phyloP scores from a whole-genome alignment of 92 coral and sea anemone species.

The Galaxea fascicularis region DNA sequence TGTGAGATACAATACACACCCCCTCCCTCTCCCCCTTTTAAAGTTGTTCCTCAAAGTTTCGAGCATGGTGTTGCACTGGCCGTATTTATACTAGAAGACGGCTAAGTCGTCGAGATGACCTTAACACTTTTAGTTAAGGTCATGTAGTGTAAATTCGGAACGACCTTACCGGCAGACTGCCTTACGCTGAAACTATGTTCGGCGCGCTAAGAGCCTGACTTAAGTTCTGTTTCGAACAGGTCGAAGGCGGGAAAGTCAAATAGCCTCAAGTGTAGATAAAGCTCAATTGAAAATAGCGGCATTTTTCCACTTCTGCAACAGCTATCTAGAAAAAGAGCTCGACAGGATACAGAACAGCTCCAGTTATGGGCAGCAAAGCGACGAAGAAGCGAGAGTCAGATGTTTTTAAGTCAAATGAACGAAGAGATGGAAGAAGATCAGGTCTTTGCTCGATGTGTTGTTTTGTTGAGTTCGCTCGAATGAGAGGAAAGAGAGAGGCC shows the following conservation, averaged over 20 bases:
- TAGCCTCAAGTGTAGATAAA: conserved; percentile 7
- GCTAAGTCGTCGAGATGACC: background rate
- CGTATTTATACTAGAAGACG: background rate
- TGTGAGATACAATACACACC: too few relatives aligned
- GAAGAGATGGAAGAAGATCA: background rate
- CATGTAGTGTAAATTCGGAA: too few relatives aligned
- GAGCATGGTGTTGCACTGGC: too few relatives aligned
- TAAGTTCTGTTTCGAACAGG: conserved; percentile 13
- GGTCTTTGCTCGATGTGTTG: background rate
- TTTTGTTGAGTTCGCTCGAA: conserved; percentile 11
- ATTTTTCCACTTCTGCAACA: conserved; percentile 4
- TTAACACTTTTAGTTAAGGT: background rate
- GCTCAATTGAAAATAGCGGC: conserved; percentile 5
- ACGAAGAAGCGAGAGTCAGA: background rate
- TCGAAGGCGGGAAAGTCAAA: conserved; percentile 3
- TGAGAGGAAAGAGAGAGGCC: background rate
- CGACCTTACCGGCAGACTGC: background rate
- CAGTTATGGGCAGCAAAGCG: conserved; percentile 24
- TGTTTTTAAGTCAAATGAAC: background rate
- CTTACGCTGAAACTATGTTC: too few relatives aligned
- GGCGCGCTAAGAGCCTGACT: background rate
- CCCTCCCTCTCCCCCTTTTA: too few relatives aligned
- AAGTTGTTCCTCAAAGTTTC: too few relatives aligned
- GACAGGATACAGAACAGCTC: too few relatives aligned
- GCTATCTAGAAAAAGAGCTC: background rate